phyloP scores from a whole-genome alignment of 64 coral and sea anemone genomes.

The Platygyra sinensis region DNA sequence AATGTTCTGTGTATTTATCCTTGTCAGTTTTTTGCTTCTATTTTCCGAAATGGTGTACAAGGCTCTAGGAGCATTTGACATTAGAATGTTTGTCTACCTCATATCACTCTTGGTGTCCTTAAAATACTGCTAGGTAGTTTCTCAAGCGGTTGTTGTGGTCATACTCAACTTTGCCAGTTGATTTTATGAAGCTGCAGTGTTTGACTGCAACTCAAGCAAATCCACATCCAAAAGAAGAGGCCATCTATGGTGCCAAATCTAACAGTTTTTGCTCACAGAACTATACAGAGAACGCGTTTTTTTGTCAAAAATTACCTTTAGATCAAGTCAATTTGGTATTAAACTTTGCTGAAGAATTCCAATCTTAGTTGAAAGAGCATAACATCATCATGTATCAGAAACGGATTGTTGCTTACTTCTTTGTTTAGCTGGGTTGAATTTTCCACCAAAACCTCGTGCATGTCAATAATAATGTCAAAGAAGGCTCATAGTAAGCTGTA shows the following conservation, averaged over 20 bases:
- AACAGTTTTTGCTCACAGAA: too few species aligned
- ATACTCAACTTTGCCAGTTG: constrained; percentile 3
- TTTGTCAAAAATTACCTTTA: not conserved
- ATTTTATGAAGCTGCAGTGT: not conserved
- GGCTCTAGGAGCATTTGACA: not conserved
- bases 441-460: not conserved
- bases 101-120: not conserved
- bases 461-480: not conserved
- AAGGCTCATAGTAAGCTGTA: constrained; percentile 5
- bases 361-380: not conserved
- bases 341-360: not conserved
- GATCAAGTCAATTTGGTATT: not conserved
- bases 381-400: not conserved
- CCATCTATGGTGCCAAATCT: not conserved
- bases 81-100: constrained; percentile 6
- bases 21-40: not conserved
- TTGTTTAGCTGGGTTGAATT: not conserved
- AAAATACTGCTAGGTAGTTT: not conserved
- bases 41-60: constrained; percentile 18
- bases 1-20: constrained; percentile 24
- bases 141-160: not conserved
- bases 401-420: not conserved
- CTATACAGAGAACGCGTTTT: too few species aligned
- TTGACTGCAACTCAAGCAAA: constrained; percentile 6
- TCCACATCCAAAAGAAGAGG: constrained; percentile 3